Base-by-base conservation (phyloP, 2,113 vertebrate genomes). In the Bubo bubo region DNA sequence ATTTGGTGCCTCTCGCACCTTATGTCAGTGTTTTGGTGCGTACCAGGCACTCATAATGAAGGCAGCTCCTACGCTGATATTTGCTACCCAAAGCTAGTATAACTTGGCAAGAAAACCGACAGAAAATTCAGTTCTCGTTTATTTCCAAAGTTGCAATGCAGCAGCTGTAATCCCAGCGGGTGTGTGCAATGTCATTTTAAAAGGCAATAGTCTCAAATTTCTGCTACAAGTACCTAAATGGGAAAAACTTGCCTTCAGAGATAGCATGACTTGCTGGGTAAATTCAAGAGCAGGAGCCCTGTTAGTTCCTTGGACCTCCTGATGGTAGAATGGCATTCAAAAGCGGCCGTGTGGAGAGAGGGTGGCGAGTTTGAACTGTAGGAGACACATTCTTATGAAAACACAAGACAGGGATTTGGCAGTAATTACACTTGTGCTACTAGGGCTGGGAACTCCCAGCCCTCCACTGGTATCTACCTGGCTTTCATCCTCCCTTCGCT, bases 1-100 rank as follows among this genome's bases (percentile, higher is more conserved):
- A 2, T 35, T 49, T 64, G 55, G 11, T 56, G 52, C 14, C 15
- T 79, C 30, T 53, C 19, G 10, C 39, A 19, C 7, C 0, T 23
- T 12, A 2, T 1, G 4, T 47, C 15, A 8, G 37, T 8, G 11
- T 56, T 2, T 49, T 41, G 26, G n/a, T 20, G 52, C 0, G 1
- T 32, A 24, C 15, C 22, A 5, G 30, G 28, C 9, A 7, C 27
- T 50, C 2, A 0, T 9, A 12, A 14, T 4, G 8, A 67, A 76
- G 35, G 10, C 63, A 14, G 34, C 17, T 79, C n/a, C 18, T 47
- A 3, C 20, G 15, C 32, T 45, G 23, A 0, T 81, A 18, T 10
- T 39, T 83, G 21, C 71, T 80, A 14, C 82, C 20, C 47, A 55
- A 90, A 84, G 28, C 28, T 72, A 27, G 16, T 76, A 34, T 28